Percentiles rank a stretch among this genome's conserved stretches.
phyloP scores from a whole-genome alignment of 2,797 vertebrate species.

The Apodemus agrarius region DNA sequence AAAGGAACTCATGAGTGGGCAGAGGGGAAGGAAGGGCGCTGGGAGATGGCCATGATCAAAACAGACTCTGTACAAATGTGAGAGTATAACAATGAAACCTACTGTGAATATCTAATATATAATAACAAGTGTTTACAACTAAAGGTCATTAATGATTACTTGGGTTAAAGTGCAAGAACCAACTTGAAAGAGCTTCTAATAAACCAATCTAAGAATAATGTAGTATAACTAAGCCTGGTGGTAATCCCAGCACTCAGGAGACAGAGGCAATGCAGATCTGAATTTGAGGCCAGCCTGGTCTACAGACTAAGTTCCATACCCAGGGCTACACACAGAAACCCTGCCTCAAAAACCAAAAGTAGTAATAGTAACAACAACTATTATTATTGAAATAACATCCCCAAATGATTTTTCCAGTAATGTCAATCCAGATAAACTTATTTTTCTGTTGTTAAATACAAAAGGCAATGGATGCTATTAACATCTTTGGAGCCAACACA shows the following conservation, averaged over 20 bases:
- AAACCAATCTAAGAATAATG: not conserved
- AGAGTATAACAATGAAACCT: not conserved
- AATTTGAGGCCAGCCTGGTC: not conserved
- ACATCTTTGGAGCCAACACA: not conserved
- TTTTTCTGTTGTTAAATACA: not conserved
- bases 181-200: not conserved
- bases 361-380: not conserved
- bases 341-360: not conserved
- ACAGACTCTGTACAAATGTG: not conserved
- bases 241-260: not conserved
- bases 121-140: not conserved
- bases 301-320: not conserved
- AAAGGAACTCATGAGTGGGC: not conserved
- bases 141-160: slow-evolving; percentile 19
- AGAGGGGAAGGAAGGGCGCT: not conserved
- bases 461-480: slow-evolving; percentile 5
- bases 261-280: not conserved
- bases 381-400: not conserved
- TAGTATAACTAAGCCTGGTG: not conserved
- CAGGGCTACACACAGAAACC: not conserved
- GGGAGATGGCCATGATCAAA: not conserved
- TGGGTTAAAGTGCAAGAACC: not conserved
- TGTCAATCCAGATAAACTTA: not conserved
- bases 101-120: not conserved
- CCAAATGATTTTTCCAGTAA: not conserved